Percentiles rank a stretch among this genome's conserved stretches.
Evolutionary conservation across 2,888 invertebrate species (phyloP).

Genomic region (Galeruca laticollis): DNA sequence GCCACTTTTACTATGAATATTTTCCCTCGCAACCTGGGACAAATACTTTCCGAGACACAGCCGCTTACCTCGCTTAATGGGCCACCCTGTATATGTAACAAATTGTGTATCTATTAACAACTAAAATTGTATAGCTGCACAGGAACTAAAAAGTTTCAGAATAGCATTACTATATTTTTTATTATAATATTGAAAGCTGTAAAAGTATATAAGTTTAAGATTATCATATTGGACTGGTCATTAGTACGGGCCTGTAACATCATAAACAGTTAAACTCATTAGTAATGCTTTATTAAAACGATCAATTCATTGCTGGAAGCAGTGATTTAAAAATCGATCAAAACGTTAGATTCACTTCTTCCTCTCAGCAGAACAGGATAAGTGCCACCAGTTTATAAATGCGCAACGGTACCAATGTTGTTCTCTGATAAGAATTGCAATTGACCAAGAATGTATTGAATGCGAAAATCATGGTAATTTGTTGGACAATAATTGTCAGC

Average conservation of each 20-base stretch:
- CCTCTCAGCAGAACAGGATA: constrained; percentile 10
- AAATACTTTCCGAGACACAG: too few species aligned
- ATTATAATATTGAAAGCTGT: too few species aligned
- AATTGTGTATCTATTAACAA: too few species aligned
- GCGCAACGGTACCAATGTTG: not conserved
- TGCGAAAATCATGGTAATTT: constrained; percentile 1
- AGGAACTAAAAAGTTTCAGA: too few species aligned
- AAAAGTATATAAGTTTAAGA: not conserved
- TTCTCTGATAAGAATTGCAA: not conserved
- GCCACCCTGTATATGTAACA: too few species aligned
- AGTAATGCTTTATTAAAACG: constrained; percentile 29
- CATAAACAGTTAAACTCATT: constrained; percentile 26
- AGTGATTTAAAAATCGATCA: constrained; percentile 17
- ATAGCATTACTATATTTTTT: too few species aligned
- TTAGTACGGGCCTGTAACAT: not conserved
- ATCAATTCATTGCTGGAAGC: constrained; percentile 24
- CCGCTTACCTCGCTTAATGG: too few species aligned
- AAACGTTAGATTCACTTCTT: constrained; percentile 19
- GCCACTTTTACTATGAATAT: too few species aligned
- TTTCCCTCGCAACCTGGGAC: too few species aligned
- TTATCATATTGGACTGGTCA: not conserved
- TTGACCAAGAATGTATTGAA: not conserved
- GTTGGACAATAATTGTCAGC: not conserved
- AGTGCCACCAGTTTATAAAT: not conserved
- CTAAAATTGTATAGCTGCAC: too few species aligned